Evolutionary conservation across 2,888 invertebrate genomes (phyloP).

Genomic region (Lamellibrachia satsuma): DNA sequence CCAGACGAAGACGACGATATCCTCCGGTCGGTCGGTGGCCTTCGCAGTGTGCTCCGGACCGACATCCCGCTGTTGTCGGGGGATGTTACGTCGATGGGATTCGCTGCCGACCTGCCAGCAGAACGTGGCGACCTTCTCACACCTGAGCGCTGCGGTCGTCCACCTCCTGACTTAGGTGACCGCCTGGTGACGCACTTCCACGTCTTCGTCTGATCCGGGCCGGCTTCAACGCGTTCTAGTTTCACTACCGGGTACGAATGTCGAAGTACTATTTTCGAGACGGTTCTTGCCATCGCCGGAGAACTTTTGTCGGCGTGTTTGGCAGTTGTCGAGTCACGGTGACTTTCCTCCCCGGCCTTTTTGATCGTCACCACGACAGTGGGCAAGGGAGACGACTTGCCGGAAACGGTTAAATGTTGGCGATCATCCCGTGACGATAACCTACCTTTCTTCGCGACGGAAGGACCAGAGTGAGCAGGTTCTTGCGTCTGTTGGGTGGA

Average conservation of each 20-base stretch:
- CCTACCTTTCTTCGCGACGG: background rate
- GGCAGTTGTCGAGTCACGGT: background rate
- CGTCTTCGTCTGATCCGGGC: background rate
- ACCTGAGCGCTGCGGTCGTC: background rate
- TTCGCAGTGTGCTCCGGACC: background rate
- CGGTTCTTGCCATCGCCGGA: background rate
- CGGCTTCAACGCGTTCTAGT: background rate
- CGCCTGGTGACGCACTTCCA: background rate
- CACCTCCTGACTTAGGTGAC: background rate
- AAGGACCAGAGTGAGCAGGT: background rate
- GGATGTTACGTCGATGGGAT: background rate
- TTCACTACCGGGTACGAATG: background rate
- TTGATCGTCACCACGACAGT: background rate
- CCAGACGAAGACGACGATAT: background rate
- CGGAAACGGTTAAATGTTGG: background rate
- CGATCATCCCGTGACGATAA: background rate
- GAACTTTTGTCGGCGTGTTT: background rate
- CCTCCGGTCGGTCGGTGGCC: background rate
- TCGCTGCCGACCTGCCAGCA: background rate
- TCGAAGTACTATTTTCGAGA: background rate
- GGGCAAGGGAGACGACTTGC: background rate
- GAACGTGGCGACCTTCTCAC: background rate
- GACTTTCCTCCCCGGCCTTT: background rate
- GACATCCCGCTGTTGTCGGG: background rate
- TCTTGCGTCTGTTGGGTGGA: background rate